phyloP scores from a whole-genome alignment of 2,888 invertebrate species.

The Drosophila neonasuta region DNA sequence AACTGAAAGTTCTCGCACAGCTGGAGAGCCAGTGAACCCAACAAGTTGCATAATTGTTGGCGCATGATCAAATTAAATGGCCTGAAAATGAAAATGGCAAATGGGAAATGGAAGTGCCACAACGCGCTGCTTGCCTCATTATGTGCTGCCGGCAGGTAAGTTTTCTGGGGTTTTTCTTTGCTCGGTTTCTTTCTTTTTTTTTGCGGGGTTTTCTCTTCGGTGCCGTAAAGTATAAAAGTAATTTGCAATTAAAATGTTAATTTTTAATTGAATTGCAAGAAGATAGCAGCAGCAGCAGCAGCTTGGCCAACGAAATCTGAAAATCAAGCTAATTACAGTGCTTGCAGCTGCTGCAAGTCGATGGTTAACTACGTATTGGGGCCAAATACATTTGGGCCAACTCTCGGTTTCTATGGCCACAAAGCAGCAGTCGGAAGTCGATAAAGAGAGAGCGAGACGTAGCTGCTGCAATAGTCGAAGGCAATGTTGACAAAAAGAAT shows the following conservation, averaged over 20 bases:
- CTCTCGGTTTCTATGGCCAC: conserved; percentile 19
- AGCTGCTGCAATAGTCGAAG: conserved; percentile 18
- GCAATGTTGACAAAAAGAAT: conserved; percentile 73
- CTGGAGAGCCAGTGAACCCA: conserved; percentile 49
- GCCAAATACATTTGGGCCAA: conserved; percentile 34
- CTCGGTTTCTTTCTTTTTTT: too few species aligned
- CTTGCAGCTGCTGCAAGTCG: conserved; percentile 22
- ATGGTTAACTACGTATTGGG: conserved; percentile 9
- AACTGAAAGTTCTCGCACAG: conserved; percentile 20
- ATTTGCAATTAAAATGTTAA: conserved; percentile 79
- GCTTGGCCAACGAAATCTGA: conserved; percentile 32
- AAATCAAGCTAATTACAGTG: conserved; percentile 65
- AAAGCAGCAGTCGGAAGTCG: conserved; percentile 35
- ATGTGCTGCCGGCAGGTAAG: conserved; percentile 37
- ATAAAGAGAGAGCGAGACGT: conserved; percentile 9
- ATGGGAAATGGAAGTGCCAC: neutral
- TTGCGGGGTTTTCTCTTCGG: neutral
- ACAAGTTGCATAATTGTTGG: conserved; percentile 79
- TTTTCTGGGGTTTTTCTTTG: conserved; percentile 11
- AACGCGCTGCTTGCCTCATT: conserved; percentile 39
- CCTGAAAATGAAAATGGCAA: conserved; percentile 43
- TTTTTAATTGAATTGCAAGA: conserved; percentile 75
- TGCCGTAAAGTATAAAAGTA: conserved; percentile 61
- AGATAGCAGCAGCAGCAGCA: conserved; percentile 15
- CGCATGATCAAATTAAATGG: conserved; percentile 77